Base-by-base conservation (phyloP, 2,113 vertebrate species). In the Ciconia boyciana region DNA sequence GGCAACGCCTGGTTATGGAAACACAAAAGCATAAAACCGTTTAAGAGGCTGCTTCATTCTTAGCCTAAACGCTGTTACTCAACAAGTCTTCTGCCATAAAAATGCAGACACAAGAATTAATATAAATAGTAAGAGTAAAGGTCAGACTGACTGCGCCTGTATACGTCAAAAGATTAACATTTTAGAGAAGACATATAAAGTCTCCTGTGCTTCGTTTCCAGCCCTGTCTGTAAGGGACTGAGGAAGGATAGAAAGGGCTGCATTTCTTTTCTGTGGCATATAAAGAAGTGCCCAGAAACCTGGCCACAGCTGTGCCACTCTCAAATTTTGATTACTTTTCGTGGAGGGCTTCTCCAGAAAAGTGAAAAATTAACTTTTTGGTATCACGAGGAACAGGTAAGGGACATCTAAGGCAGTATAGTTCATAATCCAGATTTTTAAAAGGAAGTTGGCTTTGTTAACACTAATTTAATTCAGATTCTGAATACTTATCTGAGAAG, bases 301-400 rank as follows among this genome's bases (percentile, higher is more conserved):
- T 2, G 31, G 48, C 8, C 36, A 13, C 5, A 18, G n/a, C 48
- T 0, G 0, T 9, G 46, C 57, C 29, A 3, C 3, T 5, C 21
- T 20, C 66, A 6, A 1, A 0, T 32, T 46, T 5, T 3, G 13
- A 10, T 36, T 31, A 1, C 11, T 76, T 78, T 57, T 34, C 78
- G 9, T 4, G 9, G 8, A 64, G 8, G 11, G 5, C 7, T 55
- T 72, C 19, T 36, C 28, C 26, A 64, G 25, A 28, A 57, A 65
- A 77, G 7, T 14, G 24, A 41, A 18, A 70, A 58, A 62, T 52
- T 2, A 18, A 2, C 0, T 1, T 20, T 39, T 39, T 55, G n/a
- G 13, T 39, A 8, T 46, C 43, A 25, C 14, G 13, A 8, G 24
- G 54, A 72, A 28, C 7, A 43, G 60, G 26, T 9, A 3, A 60